phyloP scores from a whole-genome alignment of 2,888 invertebrate genomes.

The Melinopterus prodromus region DNA sequence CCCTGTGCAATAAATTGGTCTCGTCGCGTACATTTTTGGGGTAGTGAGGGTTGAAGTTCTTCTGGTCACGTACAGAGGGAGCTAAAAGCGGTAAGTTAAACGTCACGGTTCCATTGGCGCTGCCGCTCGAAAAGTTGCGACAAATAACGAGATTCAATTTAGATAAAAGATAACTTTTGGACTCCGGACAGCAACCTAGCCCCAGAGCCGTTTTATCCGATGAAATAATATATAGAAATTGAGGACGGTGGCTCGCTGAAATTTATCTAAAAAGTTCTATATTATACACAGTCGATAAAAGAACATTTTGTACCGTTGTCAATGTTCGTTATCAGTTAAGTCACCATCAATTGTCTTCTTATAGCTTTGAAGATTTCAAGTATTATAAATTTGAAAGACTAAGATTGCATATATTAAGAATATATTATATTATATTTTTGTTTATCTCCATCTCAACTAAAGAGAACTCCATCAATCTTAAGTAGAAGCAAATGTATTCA shows the following conservation, averaged over 20 bases:
- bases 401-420: too few relatives aligned
- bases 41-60: neutral
- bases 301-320: too few relatives aligned
- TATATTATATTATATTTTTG: too few relatives aligned
- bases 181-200: neutral
- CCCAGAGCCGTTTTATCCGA: neutral
- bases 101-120: neutral
- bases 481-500: too few relatives aligned
- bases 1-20: neutral
- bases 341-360: too few relatives aligned
- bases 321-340: too few relatives aligned
- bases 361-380: too few relatives aligned
- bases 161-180: slow-evolving; percentile 25
- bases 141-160: slow-evolving; percentile 23
- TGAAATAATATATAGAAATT: slow-evolving; percentile 7
- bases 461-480: too few relatives aligned
- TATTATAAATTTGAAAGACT: too few relatives aligned
- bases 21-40: neutral
- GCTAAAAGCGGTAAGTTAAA: neutral
- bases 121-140: slow-evolving; percentile 17
- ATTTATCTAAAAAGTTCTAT: neutral
- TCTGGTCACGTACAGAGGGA: slow-evolving; percentile 4
- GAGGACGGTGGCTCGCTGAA: neutral
- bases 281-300: neutral
- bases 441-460: too few relatives aligned